These are phyloP conservation scores for Cryptotis parvus DNA, from an alignment of 2,113 vertebrate genomes.

Conservation along the genomic window DNA sequence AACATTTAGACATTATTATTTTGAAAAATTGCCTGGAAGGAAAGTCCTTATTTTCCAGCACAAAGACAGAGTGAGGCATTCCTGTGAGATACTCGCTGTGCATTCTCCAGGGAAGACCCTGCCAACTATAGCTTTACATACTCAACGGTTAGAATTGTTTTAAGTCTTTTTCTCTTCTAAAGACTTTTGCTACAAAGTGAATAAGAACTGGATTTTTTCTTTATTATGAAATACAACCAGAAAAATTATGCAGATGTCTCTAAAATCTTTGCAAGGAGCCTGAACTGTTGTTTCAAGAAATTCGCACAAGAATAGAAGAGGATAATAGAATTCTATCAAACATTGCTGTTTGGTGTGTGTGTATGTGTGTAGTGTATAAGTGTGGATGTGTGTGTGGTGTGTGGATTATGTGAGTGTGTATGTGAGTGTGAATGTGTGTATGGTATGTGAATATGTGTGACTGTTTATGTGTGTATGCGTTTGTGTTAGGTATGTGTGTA, in stretches of 20 bases:
- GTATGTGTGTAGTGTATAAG: not conserved
- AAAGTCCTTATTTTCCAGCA: not conserved
- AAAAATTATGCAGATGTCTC: not conserved
- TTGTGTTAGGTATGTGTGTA: not conserved
- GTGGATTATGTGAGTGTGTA: not conserved
- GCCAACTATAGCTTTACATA: fast-evolving
- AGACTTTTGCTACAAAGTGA: not conserved
- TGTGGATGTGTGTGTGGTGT: not conserved
- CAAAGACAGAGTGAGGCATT: not conserved
- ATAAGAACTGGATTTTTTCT: not conserved
- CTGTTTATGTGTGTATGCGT: not conserved
- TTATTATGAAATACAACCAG: not conserved
- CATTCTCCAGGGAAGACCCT: fast-evolving
- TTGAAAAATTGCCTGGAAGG: not conserved
- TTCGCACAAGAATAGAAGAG: not conserved
- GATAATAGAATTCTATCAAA: not conserved
- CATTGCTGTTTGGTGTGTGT: too few relatives aligned
- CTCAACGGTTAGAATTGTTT: not conserved
- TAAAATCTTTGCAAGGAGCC: not conserved
- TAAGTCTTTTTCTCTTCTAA: not conserved
- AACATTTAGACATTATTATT: not conserved
- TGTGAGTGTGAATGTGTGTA: not conserved
- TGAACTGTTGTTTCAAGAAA: conserved; percentile 22
- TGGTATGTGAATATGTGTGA: not conserved
- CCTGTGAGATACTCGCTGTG: fast-evolving